Evolutionary conservation across 2,888 invertebrate genomes (phyloP), one percentile per base, ranked within the genome.

Genomic region (Onchidella celtica): DNA sequence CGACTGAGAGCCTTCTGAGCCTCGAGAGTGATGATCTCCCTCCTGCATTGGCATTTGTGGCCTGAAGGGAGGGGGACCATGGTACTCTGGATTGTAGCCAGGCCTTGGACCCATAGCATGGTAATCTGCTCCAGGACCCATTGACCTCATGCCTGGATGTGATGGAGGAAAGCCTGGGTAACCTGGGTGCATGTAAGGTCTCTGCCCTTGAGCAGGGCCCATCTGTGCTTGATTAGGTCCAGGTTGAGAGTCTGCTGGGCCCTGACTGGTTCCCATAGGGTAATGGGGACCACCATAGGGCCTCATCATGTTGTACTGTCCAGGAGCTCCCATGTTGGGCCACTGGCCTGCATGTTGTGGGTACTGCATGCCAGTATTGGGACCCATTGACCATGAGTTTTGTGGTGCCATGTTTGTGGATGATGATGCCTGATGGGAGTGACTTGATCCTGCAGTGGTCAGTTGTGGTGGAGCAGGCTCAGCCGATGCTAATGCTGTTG

Each of bases 301-400:
- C 27, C 55, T 27, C 34, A 61, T 72, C 65, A 73, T 55, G 47
- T 34, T 40, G 27, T 72, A 72, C 63, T 72, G 72, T 38, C 61
- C 40, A 1, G 74, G 68, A 32, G 36, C 68, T 9, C 68, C 72
- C 82, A 75, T 82, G 34, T 40, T 38, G 34, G 73, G 21, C 74
- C 79, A 40, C 61, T 38, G 65, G 21, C 40, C 40, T 38, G 24
- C 36, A 17, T 59, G 76, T n/a, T 34, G 57, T 38, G 66, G 59
- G 59, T 79, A 69, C 36, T 29, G 74, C 3, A 14, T 17, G 32
- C 27, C 17, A 27, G 29, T 59, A 40, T 17, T 59, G 40, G 65
- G 17, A 36, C 27, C 3, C 21, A 40, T 47, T 47, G 76, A 38
- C 70, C 76, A 66, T 57, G 68, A 38, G 40, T 24, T 59, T 6